phyloP scores from a whole-genome alignment of 1,140 invertebrate species.

The Phortica variegata region DNA sequence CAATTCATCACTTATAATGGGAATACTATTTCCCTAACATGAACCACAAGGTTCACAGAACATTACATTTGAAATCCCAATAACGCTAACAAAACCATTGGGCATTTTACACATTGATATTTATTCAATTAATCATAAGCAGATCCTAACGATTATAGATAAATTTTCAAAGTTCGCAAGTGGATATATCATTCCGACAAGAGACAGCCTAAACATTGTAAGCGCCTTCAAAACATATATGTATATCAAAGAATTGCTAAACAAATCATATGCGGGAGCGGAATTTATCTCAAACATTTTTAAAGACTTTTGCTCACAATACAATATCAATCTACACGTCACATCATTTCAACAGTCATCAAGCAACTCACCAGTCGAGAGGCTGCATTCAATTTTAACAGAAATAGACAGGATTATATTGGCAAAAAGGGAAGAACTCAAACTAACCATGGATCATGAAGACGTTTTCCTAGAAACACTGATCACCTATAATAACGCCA shows the following conservation, averaged over 20 bases:
- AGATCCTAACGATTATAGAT: constrained; percentile 13
- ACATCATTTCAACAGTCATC: constrained; percentile 3
- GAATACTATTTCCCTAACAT: not conserved
- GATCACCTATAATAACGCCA: too few species aligned
- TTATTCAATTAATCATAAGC: constrained; percentile 3
- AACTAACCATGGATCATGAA: constrained; percentile 1
- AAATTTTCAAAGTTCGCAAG: constrained; percentile 7
- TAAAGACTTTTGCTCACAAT: constrained; percentile 12
- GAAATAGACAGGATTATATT: constrained; percentile 7
- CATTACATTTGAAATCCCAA: constrained; percentile 3
- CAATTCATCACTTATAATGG: not conserved
- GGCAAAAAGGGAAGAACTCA: not conserved
- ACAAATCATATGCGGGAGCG: constrained; percentile 2
- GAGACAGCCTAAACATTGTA: not conserved
- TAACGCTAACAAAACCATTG: constrained; percentile 6
- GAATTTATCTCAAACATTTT: constrained; percentile 5
- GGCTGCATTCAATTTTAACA: constrained; percentile 4
- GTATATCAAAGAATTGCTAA: not conserved
- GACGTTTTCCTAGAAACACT: constrained; percentile 1
- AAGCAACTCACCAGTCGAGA: constrained; percentile 1
- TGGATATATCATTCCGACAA: constrained; percentile 5
- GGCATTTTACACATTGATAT: constrained; percentile 12
- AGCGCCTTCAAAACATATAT: not conserved
- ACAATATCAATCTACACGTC: not conserved
- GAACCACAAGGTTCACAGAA: constrained; percentile 1